These are phyloP conservation scores for Orbicella faveolata DNA, from an alignment of 64 coral and sea anemone species.

Conservation along the genomic window DNA sequence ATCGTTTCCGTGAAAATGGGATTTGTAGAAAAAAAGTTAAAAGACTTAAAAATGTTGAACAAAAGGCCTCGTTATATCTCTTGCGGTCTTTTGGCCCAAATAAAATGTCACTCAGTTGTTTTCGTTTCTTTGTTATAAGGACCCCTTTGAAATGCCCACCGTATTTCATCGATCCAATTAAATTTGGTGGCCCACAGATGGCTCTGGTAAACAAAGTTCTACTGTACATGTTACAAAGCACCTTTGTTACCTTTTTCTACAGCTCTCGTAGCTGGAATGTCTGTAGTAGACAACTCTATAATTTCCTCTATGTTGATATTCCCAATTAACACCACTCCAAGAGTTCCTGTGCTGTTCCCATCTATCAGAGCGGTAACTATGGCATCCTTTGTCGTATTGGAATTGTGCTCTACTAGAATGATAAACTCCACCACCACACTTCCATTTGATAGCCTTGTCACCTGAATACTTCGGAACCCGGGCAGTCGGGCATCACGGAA, in stretches of 20 bases:
- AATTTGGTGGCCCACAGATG: no score
- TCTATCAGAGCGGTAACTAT: background rate
- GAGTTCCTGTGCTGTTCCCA: background rate
- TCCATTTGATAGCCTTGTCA: background rate
- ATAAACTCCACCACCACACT: background rate
- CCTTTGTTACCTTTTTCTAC: background rate
- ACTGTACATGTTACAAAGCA: no score
- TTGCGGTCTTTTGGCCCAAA: no score
- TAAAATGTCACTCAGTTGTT: no score
- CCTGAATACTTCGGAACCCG: background rate
- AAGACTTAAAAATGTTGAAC: no score
- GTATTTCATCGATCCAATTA: no score
- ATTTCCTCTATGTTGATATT: background rate
- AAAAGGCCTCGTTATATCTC: no score
- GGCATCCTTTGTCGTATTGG: background rate
- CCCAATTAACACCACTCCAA: background rate
- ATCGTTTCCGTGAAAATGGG: no score
- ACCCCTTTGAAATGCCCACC: no score
- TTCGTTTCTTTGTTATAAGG: no score
- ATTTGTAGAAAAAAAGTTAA: no score
- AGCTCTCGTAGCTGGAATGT: background rate
- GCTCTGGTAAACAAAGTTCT: no score
- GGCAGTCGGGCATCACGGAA: background rate
- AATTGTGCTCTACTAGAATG: background rate
- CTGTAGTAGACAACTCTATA: background rate